Conservation (phyloP, 2,888 invertebrate genomes). For the Axea sp. region DNA sequence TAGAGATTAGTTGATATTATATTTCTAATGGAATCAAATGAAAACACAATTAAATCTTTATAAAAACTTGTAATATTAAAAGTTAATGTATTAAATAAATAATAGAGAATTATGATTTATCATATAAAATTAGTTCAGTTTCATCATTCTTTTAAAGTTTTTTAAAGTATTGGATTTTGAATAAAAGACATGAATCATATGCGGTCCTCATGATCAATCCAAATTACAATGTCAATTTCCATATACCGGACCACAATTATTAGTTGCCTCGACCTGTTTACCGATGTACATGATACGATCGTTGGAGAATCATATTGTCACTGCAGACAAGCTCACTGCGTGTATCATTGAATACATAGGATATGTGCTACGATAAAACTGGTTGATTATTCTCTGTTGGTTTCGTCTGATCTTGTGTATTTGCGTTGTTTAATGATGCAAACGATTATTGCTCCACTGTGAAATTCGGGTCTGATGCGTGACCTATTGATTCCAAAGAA, state of each 20-base stretch:
- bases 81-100: no score
- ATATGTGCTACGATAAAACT: slow-evolving; percentile 46
- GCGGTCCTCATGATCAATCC: slow-evolving; percentile 55
- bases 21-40: no score
- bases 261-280: slow-evolving; percentile 49
- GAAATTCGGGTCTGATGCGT: slow-evolving; percentile 9
- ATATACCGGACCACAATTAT: slow-evolving; percentile 49
- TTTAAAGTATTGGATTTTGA: not conserved
- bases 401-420: slow-evolving; percentile 52
- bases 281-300: slow-evolving; percentile 55
- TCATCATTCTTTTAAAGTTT: not conserved
- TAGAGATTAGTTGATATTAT: no score
- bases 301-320: slow-evolving; percentile 55
- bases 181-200: slow-evolving; percentile 35
- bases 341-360: slow-evolving; percentile 56
- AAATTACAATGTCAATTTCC: slow-evolving; percentile 37
- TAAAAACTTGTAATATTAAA: no score
- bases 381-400: slow-evolving; percentile 54
- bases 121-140: no score
- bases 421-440: slow-evolving; percentile 54
- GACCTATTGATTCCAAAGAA: slow-evolving; percentile 11
- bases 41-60: no score
- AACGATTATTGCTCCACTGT: slow-evolving; percentile 18
- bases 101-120: no score
- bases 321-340: slow-evolving; percentile 46